Conservation (phyloP, 2,113 vertebrate genomes). For the Syngnathus typhle region DNA sequence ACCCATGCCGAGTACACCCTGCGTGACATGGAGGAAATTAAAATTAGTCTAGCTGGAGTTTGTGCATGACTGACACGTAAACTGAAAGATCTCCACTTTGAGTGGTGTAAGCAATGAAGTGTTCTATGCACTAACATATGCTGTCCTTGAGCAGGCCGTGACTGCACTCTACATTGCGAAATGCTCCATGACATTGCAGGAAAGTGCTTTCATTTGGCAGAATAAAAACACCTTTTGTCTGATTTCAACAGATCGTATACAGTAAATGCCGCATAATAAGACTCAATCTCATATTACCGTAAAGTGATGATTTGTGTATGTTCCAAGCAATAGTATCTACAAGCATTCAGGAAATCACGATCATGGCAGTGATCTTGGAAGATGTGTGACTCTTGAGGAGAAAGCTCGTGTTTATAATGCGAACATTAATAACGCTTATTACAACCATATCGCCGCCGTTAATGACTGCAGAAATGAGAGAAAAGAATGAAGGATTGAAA, state of each 20-base stretch:
- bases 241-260: not conserved
- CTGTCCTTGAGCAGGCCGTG: constrained; percentile 17
- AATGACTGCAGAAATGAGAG: constrained; percentile 13
- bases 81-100: too few relatives aligned
- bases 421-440: not conserved
- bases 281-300: not conserved
- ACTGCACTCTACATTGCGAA: constrained; percentile 7
- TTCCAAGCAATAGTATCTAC: not conserved
- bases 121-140: not conserved
- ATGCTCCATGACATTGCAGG: not conserved
- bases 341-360: not conserved
- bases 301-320: not conserved
- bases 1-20: too few relatives aligned
- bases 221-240: not conserved
- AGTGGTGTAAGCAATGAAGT: not conserved
- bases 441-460: not conserved
- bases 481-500: not conserved
- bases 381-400: not conserved
- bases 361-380: constrained; percentile 10
- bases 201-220: not conserved
- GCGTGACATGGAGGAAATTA: too few relatives aligned
- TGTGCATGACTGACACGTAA: too few relatives aligned
- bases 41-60: too few relatives aligned
- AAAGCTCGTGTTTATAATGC: constrained; percentile 12
- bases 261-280: not conserved